Evolutionary conservation across 2,888 invertebrate species (phyloP), one percentile per base, ranked within the genome.

Genomic region (Noctua pronuba): DNA sequence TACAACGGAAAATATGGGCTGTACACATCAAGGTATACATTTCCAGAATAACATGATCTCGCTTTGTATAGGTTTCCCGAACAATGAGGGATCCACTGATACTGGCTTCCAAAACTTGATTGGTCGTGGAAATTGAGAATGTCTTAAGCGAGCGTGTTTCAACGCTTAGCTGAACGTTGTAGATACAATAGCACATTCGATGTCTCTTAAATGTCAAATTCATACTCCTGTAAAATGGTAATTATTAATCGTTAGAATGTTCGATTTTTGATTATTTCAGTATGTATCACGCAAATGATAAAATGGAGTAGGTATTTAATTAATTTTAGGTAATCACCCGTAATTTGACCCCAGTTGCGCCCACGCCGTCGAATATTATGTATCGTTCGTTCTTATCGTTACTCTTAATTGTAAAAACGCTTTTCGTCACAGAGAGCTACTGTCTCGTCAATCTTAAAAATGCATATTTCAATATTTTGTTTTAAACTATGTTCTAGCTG

Each of bases 401-500:
- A 74, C 79, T 88, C 86, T 85, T 88, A 87, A 85, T 85, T 87
- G 85, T 87, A 88, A 86, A 75, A 86, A 84, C 83, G 71, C 73
- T 82, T 86, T 84, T 79, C 70, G 73, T 82, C 76, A 72, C 73
- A 80, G 75, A 52, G 73, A 71, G 38, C 18, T 31, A 72, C 79
- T 69, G 72, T 74, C 55, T 71, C 70, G 72, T 77, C 74, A 67
- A 81, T 55, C 41, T 77, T 44, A 52, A 84, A 82, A 86, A 89
- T 83, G 88, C 86, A 77, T 80, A 80, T 76, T 79, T 49, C 62
- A 60, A 38, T 80, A 68, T 60, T 38, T 73, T 72, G 72, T 71
- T 86, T 90, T 77, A 85, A 85, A 79, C 88, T 89, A 90, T 77
- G 7, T 65, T 70, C 86, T 92, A 90, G 91, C 89, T 92, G 90